Evolutionary conservation across 2,888 invertebrate species (phyloP), one percentile per base, ranked within the genome.

Genomic region (Polydrusus pterygomalis): DNA sequence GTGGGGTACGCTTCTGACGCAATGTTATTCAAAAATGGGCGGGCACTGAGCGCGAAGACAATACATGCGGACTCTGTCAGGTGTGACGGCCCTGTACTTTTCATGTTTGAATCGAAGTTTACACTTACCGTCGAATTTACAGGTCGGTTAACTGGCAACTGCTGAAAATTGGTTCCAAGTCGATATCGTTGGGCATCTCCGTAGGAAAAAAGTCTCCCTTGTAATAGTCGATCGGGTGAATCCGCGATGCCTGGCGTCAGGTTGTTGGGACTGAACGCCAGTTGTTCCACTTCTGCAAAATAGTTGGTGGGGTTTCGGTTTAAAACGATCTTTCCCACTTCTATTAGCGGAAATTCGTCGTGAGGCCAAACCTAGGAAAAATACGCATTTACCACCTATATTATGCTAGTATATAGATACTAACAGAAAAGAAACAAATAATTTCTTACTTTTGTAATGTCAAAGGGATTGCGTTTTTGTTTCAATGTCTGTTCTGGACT

Each of bases 141-240:
- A 0, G 98, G 97, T 84, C 97, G 96, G 88, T 98, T 98, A 25
- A 98, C 96, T 0, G 97, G 96, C 51, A 98, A 90, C 86, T 97
- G 97, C 79, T 94, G 89, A 87, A 92, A 95, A 89, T 98, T 98
- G 0, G 94, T 91, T 13, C 98, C 98, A 79, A 98, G 89, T 30
- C 96, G 91, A 87, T 96, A 93, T 77, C 94, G 91, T 83, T 98
- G 97, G 0, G 98, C 95, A 87, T 98, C 97, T 0, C 92, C 91
- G 87, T 98, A 96, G 0, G 95, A 90, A 86, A 95, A 95, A 13
- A 96, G 88, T 68, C 96, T 92, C 0, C 95, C 96, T 86, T 95
- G 93, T 78, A 97, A 89, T 94, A 97, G 93, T 88, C 96, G 96
- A 86, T 97, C 97, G 0, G 96, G 96, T 43, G 96, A 96, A 0